These are phyloP conservation scores for Cantharis rustica DNA, from an alignment of 2,888 invertebrate species.

Conservation along the genomic window DNA sequence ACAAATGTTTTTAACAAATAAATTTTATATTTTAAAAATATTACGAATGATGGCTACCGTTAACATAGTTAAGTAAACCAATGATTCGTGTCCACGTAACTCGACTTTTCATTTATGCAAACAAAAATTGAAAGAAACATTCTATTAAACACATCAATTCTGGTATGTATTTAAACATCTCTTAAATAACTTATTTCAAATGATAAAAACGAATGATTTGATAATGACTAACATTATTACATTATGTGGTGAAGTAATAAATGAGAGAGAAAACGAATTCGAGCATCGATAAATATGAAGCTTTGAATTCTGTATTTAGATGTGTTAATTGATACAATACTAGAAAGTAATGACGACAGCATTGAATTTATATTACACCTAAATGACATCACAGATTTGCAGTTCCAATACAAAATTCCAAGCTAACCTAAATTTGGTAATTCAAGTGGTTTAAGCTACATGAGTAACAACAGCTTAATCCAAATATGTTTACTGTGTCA, in stretches of 20 bases:
- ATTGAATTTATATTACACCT: constrained; percentile 49
- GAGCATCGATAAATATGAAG: constrained; percentile 31
- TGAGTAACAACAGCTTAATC: constrained; percentile 29
- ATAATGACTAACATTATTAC: neutral
- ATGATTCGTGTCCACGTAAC: neutral
- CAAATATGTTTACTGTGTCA: constrained; percentile 15
- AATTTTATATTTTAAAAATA: neutral
- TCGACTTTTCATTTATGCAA: neutral
- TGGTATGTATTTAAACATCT: neutral
- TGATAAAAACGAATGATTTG: neutral
- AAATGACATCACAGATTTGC: constrained; percentile 52
- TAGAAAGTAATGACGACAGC: constrained; percentile 49
- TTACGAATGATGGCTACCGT: neutral
- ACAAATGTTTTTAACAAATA: neutral
- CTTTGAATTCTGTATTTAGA: constrained; percentile 50
- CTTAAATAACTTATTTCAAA: neutral
- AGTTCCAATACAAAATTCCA: constrained; percentile 49
- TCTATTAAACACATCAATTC: neutral
- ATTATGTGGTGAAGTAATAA: constrained; percentile 1
- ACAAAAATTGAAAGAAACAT: neutral
- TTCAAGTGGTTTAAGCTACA: constrained; percentile 20
- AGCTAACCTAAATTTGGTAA: constrained; percentile 33
- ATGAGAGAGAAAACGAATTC: constrained; percentile 14
- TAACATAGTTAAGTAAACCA: neutral
- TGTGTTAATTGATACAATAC: constrained; percentile 47